Conservation (phyloP, 2,113 vertebrate species). For the Crotalus viridis region DNA sequence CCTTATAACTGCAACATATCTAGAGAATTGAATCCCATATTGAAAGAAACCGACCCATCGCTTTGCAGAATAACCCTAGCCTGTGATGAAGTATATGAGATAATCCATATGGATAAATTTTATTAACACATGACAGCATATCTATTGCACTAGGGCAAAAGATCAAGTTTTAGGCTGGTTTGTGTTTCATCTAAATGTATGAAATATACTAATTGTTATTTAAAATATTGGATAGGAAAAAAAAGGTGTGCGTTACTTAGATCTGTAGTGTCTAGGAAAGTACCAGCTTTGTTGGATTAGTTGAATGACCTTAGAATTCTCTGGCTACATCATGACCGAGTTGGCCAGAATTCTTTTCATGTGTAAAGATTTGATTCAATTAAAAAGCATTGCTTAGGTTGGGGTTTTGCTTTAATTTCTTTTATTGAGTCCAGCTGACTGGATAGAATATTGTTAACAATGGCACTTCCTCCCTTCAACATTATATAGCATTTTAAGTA, state of each 20-base stretch:
- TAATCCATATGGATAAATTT: neutral
- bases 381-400: conserved; percentile 64
- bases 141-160: neutral
- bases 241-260: conserved; percentile 1
- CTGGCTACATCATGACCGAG: conserved; percentile 52
- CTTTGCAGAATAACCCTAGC: neutral
- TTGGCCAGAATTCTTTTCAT: conserved; percentile 64
- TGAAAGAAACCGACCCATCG: neutral
- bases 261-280: neutral
- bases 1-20: neutral
- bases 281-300: neutral
- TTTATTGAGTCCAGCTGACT: conserved; percentile 77
- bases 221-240: neutral
- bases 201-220: neutral
- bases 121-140: neutral
- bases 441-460: conserved; percentile 69
- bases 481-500: conserved; percentile 69
- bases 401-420: conserved; percentile 45
- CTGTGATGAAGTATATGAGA: neutral
- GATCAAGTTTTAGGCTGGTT: neutral
- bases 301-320: conserved; percentile 49
- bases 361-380: conserved; percentile 72
- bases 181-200: neutral
- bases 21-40: neutral
- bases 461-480: conserved; percentile 68